Evolutionary conservation across 2,113 vertebrate species (phyloP).

Genomic region (Platichthys flesus): DNA sequence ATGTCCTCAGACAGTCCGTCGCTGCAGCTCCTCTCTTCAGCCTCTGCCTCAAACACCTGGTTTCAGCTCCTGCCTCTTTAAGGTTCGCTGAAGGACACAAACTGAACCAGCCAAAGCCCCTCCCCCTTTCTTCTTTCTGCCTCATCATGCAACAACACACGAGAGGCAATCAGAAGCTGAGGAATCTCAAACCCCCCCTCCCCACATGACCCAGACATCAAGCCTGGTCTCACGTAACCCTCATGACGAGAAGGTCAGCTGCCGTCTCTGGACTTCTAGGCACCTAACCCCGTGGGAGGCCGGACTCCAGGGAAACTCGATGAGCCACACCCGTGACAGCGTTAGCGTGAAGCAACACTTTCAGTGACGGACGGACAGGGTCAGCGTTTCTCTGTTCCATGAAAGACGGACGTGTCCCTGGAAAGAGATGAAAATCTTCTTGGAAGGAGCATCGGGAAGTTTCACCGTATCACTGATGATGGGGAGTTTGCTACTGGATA

Average conservation of each 20-base stretch:
- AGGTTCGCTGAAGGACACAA: too few relatives aligned
- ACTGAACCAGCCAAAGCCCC: too few relatives aligned
- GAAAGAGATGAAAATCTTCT: background rate
- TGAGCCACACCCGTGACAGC: constrained; percentile 41
- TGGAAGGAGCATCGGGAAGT: background rate
- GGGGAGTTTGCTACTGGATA: background rate
- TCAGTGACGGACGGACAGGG: constrained; percentile 13
- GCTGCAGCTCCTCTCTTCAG: too few relatives aligned
- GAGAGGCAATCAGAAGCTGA: background rate
- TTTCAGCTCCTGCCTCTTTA: too few relatives aligned
- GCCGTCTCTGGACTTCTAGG: constrained; percentile 37
- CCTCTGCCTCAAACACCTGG: too few relatives aligned
- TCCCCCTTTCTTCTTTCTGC: background rate
- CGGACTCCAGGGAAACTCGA: constrained; percentile 61
- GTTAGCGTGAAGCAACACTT: constrained; percentile 18
- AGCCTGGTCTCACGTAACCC: constrained; percentile 44
- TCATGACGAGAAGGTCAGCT: constrained; percentile 47
- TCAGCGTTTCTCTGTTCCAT: constrained; percentile 39
- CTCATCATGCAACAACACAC: constrained; percentile 6
- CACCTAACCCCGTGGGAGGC: constrained; percentile 20
- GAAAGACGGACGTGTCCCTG: constrained; percentile 23
- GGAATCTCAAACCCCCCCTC: constrained; percentile 17
- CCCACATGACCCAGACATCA: constrained; percentile 25
- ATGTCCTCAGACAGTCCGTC: too few relatives aligned
- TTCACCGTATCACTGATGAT: background rate